Evolutionary conservation across 2,888 invertebrate genomes (phyloP).

Genomic region (Acrobasis repandana): DNA sequence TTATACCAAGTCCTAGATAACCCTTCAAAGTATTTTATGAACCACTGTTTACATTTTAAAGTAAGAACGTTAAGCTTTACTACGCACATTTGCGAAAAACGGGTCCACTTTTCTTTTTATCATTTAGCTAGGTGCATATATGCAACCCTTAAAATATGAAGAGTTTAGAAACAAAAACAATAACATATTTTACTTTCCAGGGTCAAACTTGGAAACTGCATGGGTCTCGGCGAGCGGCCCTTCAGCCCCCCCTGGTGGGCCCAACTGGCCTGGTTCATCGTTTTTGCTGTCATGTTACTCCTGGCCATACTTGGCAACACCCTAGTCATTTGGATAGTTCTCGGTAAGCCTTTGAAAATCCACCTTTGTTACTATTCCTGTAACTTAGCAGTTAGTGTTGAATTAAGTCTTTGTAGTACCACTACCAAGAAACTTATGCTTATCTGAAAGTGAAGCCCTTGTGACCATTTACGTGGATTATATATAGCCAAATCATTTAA

Average conservation of each 20-base stretch:
- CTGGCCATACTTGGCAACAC: slow-evolving; percentile 92
- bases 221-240: slow-evolving; percentile 82
- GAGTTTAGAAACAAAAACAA: too few species aligned
- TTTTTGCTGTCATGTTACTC: slow-evolving; percentile 89
- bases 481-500: too few species aligned
- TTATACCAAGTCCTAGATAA: too few species aligned
- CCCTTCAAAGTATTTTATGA: too few species aligned
- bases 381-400: not conserved
- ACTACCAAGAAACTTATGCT: not conserved
- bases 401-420: not conserved
- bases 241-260: slow-evolving; percentile 86
- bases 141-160: too few species aligned
- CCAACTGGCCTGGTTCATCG: slow-evolving; percentile 87
- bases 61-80: too few species aligned
- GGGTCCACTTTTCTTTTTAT: too few species aligned
- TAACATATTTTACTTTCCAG: slow-evolving; percentile 67
- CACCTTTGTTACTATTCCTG: not conserved
- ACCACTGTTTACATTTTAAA: too few species aligned
- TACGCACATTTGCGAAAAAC: too few species aligned
- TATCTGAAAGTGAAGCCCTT: not conserved
- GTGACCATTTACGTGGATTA: not conserved
- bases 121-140: too few species aligned
- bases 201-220: slow-evolving; percentile 83
- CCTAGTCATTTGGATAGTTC: slow-evolving; percentile 96
- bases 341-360: slow-evolving; percentile 81